Evolutionary conservation across 2,888 invertebrate genomes (phyloP).

Genomic region (Chrysolina haemoptera): DNA sequence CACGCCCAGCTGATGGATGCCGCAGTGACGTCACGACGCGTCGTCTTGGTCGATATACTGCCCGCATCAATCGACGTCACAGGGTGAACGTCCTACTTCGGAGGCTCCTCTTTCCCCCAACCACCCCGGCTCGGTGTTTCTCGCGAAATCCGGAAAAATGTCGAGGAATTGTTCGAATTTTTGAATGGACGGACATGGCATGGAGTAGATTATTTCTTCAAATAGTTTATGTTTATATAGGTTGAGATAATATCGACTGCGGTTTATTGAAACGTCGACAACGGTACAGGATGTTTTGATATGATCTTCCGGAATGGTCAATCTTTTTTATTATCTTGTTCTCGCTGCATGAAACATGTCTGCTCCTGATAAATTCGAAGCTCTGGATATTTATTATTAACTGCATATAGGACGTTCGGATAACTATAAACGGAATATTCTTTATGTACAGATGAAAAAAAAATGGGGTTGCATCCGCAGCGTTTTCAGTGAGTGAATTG

Average conservation of each 20-base stretch:
- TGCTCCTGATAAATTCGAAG: not conserved
- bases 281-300: constrained; percentile 5
- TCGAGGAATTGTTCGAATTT: not conserved
- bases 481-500: too few relatives aligned
- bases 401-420: not conserved
- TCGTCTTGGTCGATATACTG: constrained; percentile 64
- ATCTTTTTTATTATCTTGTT: not conserved
- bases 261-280: not conserved
- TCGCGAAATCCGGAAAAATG: constrained; percentile 3
- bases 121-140: not conserved
- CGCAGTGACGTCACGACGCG: constrained; percentile 68
- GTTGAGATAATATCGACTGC: not conserved
- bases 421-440: too few relatives aligned
- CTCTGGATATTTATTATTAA: not conserved
- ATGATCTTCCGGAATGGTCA: not conserved
- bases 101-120: not conserved
- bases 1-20: constrained; percentile 68
- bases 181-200: not conserved
- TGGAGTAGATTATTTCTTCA: not conserved
- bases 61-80: constrained; percentile 52
- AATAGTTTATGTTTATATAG: not conserved
- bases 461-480: too few relatives aligned
- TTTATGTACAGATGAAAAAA: too few relatives aligned
- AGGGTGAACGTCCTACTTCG: constrained; percentile 26
- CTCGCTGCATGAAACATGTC: not conserved